Evolutionary conservation across 1,140 invertebrate species (phyloP), one percentile per base, ranked within the genome.

Genomic region (Drosophila insularis): DNA sequence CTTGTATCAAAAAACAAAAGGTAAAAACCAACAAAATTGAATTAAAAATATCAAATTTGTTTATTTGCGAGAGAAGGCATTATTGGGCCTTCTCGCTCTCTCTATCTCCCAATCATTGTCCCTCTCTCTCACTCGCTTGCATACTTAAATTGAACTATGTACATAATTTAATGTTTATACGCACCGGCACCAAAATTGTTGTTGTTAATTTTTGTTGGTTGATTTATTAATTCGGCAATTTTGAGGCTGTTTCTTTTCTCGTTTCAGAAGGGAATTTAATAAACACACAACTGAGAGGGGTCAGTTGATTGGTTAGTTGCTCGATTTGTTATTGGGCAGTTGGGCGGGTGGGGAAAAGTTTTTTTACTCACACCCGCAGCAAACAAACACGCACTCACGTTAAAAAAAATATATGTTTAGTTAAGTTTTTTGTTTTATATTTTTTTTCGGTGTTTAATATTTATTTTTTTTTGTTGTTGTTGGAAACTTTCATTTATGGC

Each of bases 171-270:
- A 27, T 60, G 59, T 69, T n/a, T 61, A 85, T 86, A 86, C 82
- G 82, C 84, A 87, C 84, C 75, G 74, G 75, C 82, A 71, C 75
- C 84, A 78, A 87, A 89, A 84, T 87, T 87, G 78, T 87, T 87
- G 84, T 87, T 87, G 85, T 87, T 87, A 72, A 89, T 79, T 73
- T 87, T 87, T 73, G 84, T 84, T 65, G 84, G 84, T 86, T 87
- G 84, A 84, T 87, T 82, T 54, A 87, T 87, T 89, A 87, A 62
- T 87, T 87, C 84, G 77, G 84, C 84, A 81, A 87, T 87, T 59
- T 84, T 78, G 77, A 74, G 72, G 76, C 79, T 69, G 79, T 76
- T 80, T 75, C 17, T 62, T 60, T 69, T 40, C 63, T 53, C 54
- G 17, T 62, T 27, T 59, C 32, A 39, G 56, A 31, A 39, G 50